Conservation (phyloP, 1,140 invertebrate species). For the Drosophila nikananu region DNA sequence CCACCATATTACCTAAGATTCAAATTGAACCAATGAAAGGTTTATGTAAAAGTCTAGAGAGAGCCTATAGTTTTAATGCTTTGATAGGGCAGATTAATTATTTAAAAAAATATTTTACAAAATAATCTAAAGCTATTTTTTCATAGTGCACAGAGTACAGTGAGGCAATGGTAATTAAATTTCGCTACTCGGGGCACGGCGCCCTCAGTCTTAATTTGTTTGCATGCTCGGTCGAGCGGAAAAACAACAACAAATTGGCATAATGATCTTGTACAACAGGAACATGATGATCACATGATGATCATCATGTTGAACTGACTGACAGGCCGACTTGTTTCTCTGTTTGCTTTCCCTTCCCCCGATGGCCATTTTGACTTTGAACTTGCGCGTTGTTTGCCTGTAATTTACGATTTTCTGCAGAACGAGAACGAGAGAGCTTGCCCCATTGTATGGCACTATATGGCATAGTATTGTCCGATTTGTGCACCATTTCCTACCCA, state of each 20-base stretch:
- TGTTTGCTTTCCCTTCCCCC: not conserved
- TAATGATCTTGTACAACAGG: slow-evolving; percentile 59
- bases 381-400: slow-evolving; percentile 57
- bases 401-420: slow-evolving; percentile 63
- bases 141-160: slow-evolving; percentile 19
- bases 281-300: slow-evolving; percentile 27
- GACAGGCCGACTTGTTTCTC: slow-evolving; percentile 34
- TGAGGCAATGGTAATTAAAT: slow-evolving; percentile 77
- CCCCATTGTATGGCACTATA: slow-evolving; percentile 30
- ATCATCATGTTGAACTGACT: slow-evolving; percentile 40
- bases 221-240: slow-evolving; percentile 78
- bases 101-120: not conserved
- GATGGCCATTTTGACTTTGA: slow-evolving; percentile 69
- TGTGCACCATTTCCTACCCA: slow-evolving; percentile 64
- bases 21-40: not conserved
- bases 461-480: slow-evolving; percentile 38
- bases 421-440: slow-evolving; percentile 17
- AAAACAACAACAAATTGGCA: slow-evolving; percentile 73
- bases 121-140: not conserved
- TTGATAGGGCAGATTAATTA: not conserved
- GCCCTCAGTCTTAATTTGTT: slow-evolving; percentile 76
- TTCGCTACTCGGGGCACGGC: slow-evolving; percentile 53
- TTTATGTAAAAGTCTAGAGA: not conserved
- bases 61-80: not conserved
- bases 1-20: not conserved